phyloP scores from a whole-genome alignment of 2,113 vertebrate genomes.

The Megaceryle torquata region DNA sequence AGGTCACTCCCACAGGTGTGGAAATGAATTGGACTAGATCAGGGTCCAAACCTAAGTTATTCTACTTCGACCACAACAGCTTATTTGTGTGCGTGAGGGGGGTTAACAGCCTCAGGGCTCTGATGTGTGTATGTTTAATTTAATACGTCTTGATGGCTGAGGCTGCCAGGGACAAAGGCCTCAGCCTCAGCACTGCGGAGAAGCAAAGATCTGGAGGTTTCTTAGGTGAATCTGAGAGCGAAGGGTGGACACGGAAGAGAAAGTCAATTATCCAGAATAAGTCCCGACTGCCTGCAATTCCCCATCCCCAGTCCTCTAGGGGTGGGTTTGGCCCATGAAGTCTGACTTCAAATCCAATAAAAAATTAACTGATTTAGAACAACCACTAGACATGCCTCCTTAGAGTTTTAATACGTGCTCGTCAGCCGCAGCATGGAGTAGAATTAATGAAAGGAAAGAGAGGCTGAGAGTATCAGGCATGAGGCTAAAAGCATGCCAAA shows the following conservation, averaged over 20 bases:
- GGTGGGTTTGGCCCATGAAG: not conserved
- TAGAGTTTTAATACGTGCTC: not conserved
- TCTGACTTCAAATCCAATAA: constrained; percentile 23
- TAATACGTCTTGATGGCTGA: not conserved
- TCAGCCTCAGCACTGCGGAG: not conserved
- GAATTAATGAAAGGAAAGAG: not conserved
- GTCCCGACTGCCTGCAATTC: not conserved
- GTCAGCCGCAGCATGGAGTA: not conserved
- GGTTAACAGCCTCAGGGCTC: not conserved
- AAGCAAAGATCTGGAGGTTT: not conserved
- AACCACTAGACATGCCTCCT: not conserved
- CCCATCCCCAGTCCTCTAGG: not conserved
- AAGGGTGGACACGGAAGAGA: not conserved
- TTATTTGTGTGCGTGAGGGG: not conserved
- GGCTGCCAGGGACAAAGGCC: not conserved
- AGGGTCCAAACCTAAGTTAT: not conserved
- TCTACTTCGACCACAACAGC: not conserved
- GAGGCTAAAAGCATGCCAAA: not conserved
- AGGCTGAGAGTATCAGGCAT: not conserved
- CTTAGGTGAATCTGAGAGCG: not conserved
- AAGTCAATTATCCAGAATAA: not conserved
- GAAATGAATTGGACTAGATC: not conserved
- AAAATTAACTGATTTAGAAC: constrained; percentile 12
- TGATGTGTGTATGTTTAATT: not conserved
- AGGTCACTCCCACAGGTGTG: constrained; percentile 36